A percentile compares a stretch with the other conserved stretches of the same genome.
phyloP scores from a whole-genome alignment of 1,140 invertebrate genomes.

The Eriosoma lanigerum region DNA sequence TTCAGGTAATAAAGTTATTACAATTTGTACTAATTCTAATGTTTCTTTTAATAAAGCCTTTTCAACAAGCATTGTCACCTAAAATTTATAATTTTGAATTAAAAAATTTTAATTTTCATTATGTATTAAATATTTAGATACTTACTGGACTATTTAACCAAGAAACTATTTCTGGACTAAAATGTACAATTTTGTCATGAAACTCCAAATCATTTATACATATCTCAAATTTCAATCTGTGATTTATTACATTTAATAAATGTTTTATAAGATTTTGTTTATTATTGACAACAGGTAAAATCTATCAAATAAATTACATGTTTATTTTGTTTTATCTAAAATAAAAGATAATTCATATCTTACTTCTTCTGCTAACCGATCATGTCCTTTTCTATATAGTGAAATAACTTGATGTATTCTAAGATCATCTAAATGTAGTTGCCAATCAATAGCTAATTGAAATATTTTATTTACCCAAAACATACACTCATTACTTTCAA shows the following conservation, averaged over 20 bases:
- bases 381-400: slow-evolving; percentile 75
- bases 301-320: slow-evolving; percentile 22
- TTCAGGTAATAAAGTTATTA: slow-evolving; percentile 46
- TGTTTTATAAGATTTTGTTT: slow-evolving; percentile 26
- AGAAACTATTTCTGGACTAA: slow-evolving; percentile 37
- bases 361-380: slow-evolving; percentile 75
- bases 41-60: slow-evolving; percentile 41
- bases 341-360: background rate
- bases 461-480: slow-evolving; percentile 72
- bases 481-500: slow-evolving; percentile 48
- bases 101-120: background rate
- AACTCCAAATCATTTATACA: slow-evolving; percentile 24
- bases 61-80: slow-evolving; percentile 39
- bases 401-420: slow-evolving; percentile 75
- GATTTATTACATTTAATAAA: slow-evolving; percentile 26
- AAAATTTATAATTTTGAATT: slow-evolving; percentile 22
- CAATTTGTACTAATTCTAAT: slow-evolving; percentile 45
- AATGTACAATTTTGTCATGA: slow-evolving; percentile 22
- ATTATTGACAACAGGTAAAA: slow-evolving; percentile 15
- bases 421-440: slow-evolving; percentile 73
- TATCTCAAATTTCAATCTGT: slow-evolving; percentile 27
- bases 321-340: background rate
- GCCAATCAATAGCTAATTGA: slow-evolving; percentile 76
- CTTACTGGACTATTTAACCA: background rate
- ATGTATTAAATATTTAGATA: background rate